These are phyloP conservation scores for Fundulus diaphanus DNA, from an alignment of 2,797 vertebrate genomes.

Conservation along the genomic window DNA sequence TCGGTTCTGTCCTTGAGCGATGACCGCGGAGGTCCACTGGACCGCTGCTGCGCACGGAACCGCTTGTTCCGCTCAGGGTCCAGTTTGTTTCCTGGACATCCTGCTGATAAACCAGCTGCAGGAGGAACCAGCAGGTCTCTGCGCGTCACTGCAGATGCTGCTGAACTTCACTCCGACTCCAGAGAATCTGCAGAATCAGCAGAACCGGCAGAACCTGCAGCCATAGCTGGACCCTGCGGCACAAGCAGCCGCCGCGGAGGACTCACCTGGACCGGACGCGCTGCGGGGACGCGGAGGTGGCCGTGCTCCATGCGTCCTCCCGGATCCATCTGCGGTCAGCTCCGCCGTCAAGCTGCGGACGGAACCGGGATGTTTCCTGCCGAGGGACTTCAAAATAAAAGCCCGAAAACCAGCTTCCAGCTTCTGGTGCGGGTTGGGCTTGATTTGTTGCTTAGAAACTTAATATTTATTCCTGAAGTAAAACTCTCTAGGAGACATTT, in stretches of 20 bases:
- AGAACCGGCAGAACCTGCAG: too few relatives aligned
- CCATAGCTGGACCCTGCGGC: constrained; percentile 49
- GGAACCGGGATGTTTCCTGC: too few relatives aligned
- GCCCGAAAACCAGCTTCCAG: not conserved
- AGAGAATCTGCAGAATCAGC: not conserved
- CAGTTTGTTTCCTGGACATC: too few relatives aligned
- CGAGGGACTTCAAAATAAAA: constrained; percentile 50
- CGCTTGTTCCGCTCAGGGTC: too few relatives aligned
- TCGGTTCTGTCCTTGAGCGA: constrained; percentile 55
- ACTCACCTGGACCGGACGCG: constrained; percentile 1
- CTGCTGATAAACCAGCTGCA: too few relatives aligned
- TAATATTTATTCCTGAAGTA: too few relatives aligned
- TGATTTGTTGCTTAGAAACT: too few relatives aligned
- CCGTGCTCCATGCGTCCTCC: constrained; percentile 39
- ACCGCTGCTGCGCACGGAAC: not conserved
- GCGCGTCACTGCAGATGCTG: constrained; percentile 41
- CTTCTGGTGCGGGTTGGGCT: not conserved
- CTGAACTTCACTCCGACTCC: too few relatives aligned
- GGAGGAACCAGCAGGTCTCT: not conserved
- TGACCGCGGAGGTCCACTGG: constrained; percentile 27
- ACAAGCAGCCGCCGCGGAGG: not conserved
- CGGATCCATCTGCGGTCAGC: not conserved
- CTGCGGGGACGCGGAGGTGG: not conserved
- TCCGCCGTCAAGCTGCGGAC: constrained; percentile 4
- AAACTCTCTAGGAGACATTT: too few relatives aligned